phyloP scores from a whole-genome alignment of 37 sponge, comb jelly and placozoan species.

The Chondrosia reniformis region DNA sequence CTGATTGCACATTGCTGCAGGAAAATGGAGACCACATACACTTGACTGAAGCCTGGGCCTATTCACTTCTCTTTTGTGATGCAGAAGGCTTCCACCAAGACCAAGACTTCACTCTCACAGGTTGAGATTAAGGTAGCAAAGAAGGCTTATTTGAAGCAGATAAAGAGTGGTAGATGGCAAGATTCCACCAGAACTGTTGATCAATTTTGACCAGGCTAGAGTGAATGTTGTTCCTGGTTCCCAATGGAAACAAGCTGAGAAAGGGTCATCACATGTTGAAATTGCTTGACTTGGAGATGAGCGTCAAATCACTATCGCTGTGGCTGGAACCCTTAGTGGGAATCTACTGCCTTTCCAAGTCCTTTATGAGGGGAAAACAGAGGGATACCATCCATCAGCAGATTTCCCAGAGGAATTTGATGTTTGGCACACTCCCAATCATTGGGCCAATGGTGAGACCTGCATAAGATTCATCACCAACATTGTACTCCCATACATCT shows the following conservation, averaged over 20 bases:
- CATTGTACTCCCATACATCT: slow-evolving; percentile 38
- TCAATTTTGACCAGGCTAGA: too few relatives aligned
- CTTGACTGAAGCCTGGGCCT: not conserved
- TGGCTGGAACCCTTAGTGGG: too few relatives aligned
- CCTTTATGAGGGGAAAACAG: too few relatives aligned
- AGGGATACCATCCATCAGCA: slow-evolving; percentile 16
- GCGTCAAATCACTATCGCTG: too few relatives aligned
- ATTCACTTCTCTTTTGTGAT: slow-evolving; percentile 2
- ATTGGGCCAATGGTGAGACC: slow-evolving; percentile 49
- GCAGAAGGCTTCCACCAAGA: too few relatives aligned
- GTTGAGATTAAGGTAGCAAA: slow-evolving; percentile 22
- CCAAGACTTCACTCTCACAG: too few relatives aligned
- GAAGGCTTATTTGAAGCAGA: slow-evolving; percentile 9
- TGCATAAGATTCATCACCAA: slow-evolving; percentile 28
- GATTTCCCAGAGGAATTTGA: slow-evolving; percentile 30
- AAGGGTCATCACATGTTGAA: too few relatives aligned
- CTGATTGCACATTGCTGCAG: slow-evolving; percentile 25
- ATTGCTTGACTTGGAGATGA: too few relatives aligned
- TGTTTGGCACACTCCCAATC: slow-evolving; percentile 37
- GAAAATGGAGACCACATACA: slow-evolving; percentile 25
- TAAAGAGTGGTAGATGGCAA: not conserved
- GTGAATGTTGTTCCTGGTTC: too few relatives aligned
- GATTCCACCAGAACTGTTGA: too few relatives aligned
- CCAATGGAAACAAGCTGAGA: too few relatives aligned
- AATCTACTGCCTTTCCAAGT: too few relatives aligned